Percentiles rank a stretch among this genome's conserved stretches.
Evolutionary conservation across 2,113 vertebrate genomes (phyloP).

Genomic region (Phaethornis superciliosus): DNA sequence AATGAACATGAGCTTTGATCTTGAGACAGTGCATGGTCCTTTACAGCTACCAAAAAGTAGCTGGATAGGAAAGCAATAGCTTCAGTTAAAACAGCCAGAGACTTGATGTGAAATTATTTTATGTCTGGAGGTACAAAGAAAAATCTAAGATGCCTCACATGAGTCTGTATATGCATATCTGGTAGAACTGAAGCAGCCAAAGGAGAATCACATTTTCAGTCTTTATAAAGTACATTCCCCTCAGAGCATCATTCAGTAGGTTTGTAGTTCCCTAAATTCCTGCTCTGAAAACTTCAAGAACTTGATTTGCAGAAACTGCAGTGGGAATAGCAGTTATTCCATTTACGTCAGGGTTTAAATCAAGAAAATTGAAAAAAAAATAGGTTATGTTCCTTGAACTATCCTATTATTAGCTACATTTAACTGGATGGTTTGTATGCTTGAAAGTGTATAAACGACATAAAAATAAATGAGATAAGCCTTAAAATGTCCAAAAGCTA

Average conservation of each 20-base stretch:
- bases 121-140: neutral
- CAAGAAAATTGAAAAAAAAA: conserved; percentile 17
- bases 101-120: neutral
- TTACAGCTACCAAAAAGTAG: neutral
- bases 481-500: neutral
- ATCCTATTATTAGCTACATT: neutral
- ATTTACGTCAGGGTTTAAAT: conserved; percentile 2
- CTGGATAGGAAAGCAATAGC: neutral
- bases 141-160: neutral
- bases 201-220: conserved; percentile 33
- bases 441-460: neutral
- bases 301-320: neutral
- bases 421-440: neutral
- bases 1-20: conserved; percentile 24
- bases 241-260: neutral
- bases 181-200: conserved; percentile 36
- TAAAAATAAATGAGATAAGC: neutral
- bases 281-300: conserved; percentile 17
- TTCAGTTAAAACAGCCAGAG: neutral
- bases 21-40: neutral
- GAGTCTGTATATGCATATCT: neutral
- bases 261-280: conserved; percentile 13
- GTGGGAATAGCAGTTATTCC: neutral
- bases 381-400: neutral
- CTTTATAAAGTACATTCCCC: conserved; percentile 8